Percentiles rank a stretch among this genome's conserved stretches.
These are phyloP conservation scores for Lepidothrix coronata DNA, from an alignment of 2,113 vertebrate species.

Conservation along the genomic window DNA sequence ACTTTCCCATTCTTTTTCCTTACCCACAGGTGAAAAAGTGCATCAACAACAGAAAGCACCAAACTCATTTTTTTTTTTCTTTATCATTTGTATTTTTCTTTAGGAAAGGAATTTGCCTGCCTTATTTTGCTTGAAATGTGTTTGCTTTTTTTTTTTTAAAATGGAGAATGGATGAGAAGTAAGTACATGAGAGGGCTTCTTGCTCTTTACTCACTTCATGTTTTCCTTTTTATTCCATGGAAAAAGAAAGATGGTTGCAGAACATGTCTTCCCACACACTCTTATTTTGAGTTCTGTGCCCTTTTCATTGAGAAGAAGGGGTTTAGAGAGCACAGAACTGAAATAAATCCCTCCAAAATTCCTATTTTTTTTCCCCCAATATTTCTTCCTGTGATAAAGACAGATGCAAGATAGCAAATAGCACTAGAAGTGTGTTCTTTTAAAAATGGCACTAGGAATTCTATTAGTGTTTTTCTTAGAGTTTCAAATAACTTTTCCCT, in stretches of 20 bases:
- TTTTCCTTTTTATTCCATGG: not conserved
- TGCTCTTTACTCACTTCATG: not conserved
- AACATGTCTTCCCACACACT: constrained; percentile 45
- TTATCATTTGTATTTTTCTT: not conserved
- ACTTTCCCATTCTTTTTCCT: not conserved
- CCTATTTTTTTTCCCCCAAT: not conserved
- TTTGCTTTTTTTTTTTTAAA: not conserved
- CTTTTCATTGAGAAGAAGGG: constrained; percentile 44
- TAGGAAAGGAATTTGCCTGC: not conserved
- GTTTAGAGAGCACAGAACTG: constrained; percentile 15
- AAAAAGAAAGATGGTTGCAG: constrained; percentile 24
- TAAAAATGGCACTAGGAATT: not conserved
- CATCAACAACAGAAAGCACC: not conserved
- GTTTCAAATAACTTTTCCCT: not conserved
- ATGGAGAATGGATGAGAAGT: not conserved
- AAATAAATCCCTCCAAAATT: constrained; percentile 13
- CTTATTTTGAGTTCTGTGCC: constrained; percentile 17
- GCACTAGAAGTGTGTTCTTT: not conserved
- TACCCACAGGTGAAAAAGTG: not conserved
- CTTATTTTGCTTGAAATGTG: not conserved
- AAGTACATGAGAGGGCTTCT: not conserved
- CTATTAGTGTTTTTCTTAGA: not conserved
- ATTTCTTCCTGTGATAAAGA: not conserved
- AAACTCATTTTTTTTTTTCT: not conserved
- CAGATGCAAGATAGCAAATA: not conserved